These are phyloP conservation scores for Tetragonisca angustula DNA, from an alignment of 2,888 invertebrate species.

Conservation along the genomic window DNA sequence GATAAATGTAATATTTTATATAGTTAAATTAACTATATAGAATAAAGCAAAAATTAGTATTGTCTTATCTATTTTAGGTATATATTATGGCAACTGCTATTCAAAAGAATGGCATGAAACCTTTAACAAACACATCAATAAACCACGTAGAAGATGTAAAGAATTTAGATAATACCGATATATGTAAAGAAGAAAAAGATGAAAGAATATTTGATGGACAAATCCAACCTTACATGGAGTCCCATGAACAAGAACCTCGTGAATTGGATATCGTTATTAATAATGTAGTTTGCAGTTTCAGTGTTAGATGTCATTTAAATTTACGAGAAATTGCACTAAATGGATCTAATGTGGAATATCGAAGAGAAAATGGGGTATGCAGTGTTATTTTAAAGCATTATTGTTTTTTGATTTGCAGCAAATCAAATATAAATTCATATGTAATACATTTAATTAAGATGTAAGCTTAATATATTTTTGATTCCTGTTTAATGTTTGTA, in stretches of 20 bases:
- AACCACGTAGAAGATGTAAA: constrained; percentile 79
- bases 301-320: constrained; percentile 98
- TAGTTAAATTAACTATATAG: background rate
- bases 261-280: constrained; percentile 98
- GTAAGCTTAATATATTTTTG: background rate
- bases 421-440: background rate
- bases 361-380: constrained; percentile 94
- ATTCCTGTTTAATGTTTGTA: background rate
- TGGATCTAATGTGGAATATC: constrained; percentile 97
- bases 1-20: background rate
- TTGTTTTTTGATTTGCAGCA: background rate
- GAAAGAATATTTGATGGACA: constrained; percentile 70
- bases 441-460: background rate
- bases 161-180: constrained; percentile 72
- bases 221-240: constrained; percentile 62
- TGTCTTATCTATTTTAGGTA: constrained; percentile 70
- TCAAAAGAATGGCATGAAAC: constrained; percentile 93
- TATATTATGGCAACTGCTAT: constrained; percentile 91
- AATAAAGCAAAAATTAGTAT: background rate
- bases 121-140: constrained; percentile 88
- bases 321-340: constrained; percentile 96
- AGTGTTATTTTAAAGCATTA: constrained; percentile 39
- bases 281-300: constrained; percentile 99
- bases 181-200: constrained; percentile 69
- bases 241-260: constrained; percentile 85